Percentiles rank a stretch among this genome's conserved stretches.
phyloP scores from a whole-genome alignment of 2,888 invertebrate species.

The Heliothis peltigera region DNA sequence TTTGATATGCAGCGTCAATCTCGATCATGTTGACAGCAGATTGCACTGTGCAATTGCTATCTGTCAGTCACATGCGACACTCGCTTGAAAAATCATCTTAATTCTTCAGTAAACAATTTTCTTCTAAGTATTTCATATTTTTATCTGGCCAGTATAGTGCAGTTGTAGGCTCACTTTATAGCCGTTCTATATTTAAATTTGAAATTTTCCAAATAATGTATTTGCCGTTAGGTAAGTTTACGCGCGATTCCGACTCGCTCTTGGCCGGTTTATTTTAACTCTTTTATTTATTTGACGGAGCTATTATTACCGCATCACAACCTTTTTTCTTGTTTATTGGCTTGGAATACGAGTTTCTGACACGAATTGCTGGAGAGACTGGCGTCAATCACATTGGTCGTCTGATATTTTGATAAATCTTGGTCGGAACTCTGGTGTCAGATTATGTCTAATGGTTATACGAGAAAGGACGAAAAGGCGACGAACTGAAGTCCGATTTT shows the following conservation, averaged over 20 bases:
- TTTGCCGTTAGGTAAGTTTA: too few relatives aligned
- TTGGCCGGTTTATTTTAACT: background rate
- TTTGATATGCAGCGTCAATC: background rate
- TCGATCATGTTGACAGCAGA: conserved; percentile 2
- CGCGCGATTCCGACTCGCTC: too few relatives aligned
- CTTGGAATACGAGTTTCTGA: conserved; percentile 2
- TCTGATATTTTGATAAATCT: background rate
- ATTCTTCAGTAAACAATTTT: background rate
- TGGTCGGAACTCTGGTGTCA: too few relatives aligned
- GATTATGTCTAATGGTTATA: background rate
- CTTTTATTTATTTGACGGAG: background rate
- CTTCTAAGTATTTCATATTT: too few relatives aligned
- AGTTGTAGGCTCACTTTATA: too few relatives aligned
- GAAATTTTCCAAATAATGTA: too few relatives aligned
- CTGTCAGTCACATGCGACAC: conserved; percentile 2
- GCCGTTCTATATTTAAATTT: too few relatives aligned
- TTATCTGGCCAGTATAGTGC: too few relatives aligned
- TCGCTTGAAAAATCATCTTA: background rate
- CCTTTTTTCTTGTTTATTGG: background rate
- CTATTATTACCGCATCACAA: background rate
- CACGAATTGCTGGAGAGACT: background rate
- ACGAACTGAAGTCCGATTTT: too few relatives aligned
- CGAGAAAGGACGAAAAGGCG: too few relatives aligned
- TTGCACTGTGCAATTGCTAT: background rate
- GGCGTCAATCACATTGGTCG: background rate